phyloP scores from a whole-genome alignment of 2,888 invertebrate species.

The Brachylomia viminalis region DNA sequence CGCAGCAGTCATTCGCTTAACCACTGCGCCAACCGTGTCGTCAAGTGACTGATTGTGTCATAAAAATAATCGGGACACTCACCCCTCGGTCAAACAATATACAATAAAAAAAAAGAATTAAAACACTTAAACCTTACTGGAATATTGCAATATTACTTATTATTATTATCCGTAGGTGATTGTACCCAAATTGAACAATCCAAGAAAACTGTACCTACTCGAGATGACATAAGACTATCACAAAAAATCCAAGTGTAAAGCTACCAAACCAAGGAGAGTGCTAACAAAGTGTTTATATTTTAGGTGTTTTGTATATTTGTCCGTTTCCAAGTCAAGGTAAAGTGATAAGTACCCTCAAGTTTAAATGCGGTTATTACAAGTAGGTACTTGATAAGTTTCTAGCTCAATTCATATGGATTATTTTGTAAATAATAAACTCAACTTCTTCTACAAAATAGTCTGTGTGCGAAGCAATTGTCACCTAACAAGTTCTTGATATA shows the following conservation, averaged over 20 bases:
- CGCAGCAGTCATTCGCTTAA: no score
- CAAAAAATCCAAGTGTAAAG: not conserved
- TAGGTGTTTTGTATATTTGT: constrained; percentile 8
- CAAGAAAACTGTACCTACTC: not conserved
- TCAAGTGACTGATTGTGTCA: not conserved
- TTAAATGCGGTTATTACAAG: constrained; percentile 13
- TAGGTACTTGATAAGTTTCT: constrained; percentile 5
- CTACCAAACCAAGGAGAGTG: not conserved
- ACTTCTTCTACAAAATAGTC: not conserved
- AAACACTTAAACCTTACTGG: not conserved
- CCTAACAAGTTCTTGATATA: constrained; percentile 3
- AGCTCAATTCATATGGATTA: constrained; percentile 16
- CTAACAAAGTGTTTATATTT: not conserved
- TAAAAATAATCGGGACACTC: not conserved
- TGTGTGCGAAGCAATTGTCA: constrained; percentile 36
- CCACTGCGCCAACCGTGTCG: no score
- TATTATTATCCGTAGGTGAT: not conserved
- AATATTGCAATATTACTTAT: not conserved
- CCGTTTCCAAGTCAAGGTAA: constrained; percentile 41
- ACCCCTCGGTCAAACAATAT: not conserved
- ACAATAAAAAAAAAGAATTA: not conserved
- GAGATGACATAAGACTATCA: not conserved
- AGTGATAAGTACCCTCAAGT: constrained; percentile 12
- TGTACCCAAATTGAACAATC: not conserved
- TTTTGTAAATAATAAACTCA: constrained; percentile 38